Percentiles rank a stretch among this genome's conserved stretches.
phyloP scores from a whole-genome alignment of 1,140 invertebrate genomes.

The Sipha flava region DNA sequence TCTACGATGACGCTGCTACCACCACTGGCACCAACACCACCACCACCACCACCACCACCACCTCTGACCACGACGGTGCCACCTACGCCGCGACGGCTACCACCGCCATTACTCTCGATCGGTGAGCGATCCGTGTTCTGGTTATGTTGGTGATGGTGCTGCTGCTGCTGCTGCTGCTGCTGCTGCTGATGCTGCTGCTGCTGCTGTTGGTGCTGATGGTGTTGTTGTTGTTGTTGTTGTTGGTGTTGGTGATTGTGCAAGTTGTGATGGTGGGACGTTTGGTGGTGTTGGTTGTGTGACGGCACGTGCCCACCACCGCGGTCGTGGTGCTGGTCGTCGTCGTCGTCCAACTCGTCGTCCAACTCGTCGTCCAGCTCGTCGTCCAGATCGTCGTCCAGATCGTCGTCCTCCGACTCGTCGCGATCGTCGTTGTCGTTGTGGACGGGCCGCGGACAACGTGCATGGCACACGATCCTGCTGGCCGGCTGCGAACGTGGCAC shows the following conservation, averaged over 20 bases:
- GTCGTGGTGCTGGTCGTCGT: neutral
- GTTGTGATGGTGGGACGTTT: neutral
- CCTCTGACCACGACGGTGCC: neutral
- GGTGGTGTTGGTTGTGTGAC: neutral
- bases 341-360: neutral
- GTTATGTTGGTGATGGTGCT: neutral
- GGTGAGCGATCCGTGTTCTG: neutral
- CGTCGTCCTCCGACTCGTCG: neutral
- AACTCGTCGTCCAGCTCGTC: neutral
- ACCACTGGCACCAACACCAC: neutral
- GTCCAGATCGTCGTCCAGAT: neutral
- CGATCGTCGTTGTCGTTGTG: neutral
- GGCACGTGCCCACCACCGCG: too few species aligned
- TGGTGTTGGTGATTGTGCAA: neutral
- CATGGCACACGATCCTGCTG: slow-evolving; percentile 16
- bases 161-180: neutral
- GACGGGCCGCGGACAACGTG: neutral
- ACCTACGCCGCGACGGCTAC: neutral
- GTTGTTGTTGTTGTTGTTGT: neutral
- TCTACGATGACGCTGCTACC: neutral
- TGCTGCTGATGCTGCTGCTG: neutral
- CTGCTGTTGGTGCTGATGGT: neutral
- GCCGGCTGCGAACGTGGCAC: slow-evolving; percentile 10
- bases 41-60: neutral
- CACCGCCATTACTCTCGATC: neutral